Percentiles rank a stretch among this genome's conserved stretches.
These are phyloP conservation scores for Pterois miles DNA, from an alignment of 2,797 vertebrate genomes.

Conservation along the genomic window DNA sequence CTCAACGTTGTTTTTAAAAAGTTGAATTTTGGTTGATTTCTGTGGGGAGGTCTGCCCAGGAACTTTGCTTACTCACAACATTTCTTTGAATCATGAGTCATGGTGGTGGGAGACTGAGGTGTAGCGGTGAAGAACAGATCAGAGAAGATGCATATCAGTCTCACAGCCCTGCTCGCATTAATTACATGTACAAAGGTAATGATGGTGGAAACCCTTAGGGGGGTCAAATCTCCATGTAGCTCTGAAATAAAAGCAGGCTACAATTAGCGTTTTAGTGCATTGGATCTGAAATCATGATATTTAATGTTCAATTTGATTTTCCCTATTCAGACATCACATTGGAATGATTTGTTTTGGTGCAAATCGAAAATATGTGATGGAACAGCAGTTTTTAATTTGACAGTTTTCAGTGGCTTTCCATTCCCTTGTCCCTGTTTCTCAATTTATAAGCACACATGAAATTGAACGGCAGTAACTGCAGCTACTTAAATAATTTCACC, in stretches of 20 bases:
- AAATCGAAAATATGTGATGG: background rate
- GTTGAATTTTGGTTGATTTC: background rate
- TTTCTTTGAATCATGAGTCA: slow-evolving; percentile 48
- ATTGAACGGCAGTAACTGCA: slow-evolving; percentile 50
- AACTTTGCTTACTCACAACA: background rate
- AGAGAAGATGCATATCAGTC: slow-evolving; percentile 53
- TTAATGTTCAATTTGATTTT: slow-evolving; percentile 18
- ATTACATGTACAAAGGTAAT: slow-evolving; percentile 45
- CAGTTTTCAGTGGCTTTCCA: slow-evolving; percentile 32
- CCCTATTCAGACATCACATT: slow-evolving; percentile 8
- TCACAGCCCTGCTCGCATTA: slow-evolving; percentile 33
- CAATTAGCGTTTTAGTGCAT: slow-evolving; percentile 19
- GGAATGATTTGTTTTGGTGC: slow-evolving; percentile 19
- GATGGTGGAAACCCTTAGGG: slow-evolving; percentile 39
- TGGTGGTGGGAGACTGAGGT: slow-evolving; percentile 37
- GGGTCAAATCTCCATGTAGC: slow-evolving; percentile 45
- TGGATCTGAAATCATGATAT: slow-evolving; percentile 7
- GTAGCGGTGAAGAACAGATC: slow-evolving; percentile 44
- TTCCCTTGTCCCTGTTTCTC: slow-evolving; percentile 29
- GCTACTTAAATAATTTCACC: slow-evolving; percentile 54
- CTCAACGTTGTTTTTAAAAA: background rate
- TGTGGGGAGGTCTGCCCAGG: background rate
- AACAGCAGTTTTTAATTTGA: slow-evolving; percentile 42
- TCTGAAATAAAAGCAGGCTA: slow-evolving; percentile 20
- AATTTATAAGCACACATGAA: slow-evolving; percentile 39